Conservation (phyloP, 2,797 vertebrate species). For the Triplophysa yarkandensis region DNA sequence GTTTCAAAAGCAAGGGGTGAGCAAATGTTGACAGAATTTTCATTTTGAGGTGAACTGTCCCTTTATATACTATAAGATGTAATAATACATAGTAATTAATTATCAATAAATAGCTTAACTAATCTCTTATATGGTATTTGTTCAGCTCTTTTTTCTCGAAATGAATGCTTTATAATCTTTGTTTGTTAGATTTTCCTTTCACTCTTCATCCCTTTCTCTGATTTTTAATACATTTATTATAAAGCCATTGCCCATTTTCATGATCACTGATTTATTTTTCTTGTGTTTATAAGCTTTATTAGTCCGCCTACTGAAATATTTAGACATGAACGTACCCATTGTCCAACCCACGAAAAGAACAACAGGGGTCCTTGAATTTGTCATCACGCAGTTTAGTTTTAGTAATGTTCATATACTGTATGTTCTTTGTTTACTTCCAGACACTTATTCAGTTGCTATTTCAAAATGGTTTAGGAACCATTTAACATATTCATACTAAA, state of each 20-base stretch:
- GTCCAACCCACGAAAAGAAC: neutral
- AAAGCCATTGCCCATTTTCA: neutral
- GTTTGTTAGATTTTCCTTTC: neutral
- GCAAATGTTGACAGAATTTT: too few relatives aligned
- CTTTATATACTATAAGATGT: too few relatives aligned
- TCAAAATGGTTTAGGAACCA: too few relatives aligned
- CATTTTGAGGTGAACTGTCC: too few relatives aligned
- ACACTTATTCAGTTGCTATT: neutral
- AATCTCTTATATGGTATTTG: too few relatives aligned
- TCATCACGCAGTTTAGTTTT: neutral
- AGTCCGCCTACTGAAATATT: slow-evolving; percentile 7
- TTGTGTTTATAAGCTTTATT: neutral
- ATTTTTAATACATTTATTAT: neutral
- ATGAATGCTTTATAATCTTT: too few relatives aligned
- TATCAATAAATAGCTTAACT: neutral
- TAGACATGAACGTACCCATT: slow-evolving; percentile 6
- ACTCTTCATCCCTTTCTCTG: neutral
- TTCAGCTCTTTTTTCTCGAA: too few relatives aligned
- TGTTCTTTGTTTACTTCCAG: neutral
- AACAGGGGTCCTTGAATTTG: slow-evolving; percentile 29
- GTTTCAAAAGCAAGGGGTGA: too few relatives aligned
- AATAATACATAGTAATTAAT: too few relatives aligned
- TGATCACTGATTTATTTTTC: slow-evolving; percentile 1
- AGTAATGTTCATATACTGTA: neutral
- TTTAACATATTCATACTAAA: neutral